Evolutionary conservation across 1,140 invertebrate genomes (phyloP).

Genomic region (Formica selysi): DNA sequence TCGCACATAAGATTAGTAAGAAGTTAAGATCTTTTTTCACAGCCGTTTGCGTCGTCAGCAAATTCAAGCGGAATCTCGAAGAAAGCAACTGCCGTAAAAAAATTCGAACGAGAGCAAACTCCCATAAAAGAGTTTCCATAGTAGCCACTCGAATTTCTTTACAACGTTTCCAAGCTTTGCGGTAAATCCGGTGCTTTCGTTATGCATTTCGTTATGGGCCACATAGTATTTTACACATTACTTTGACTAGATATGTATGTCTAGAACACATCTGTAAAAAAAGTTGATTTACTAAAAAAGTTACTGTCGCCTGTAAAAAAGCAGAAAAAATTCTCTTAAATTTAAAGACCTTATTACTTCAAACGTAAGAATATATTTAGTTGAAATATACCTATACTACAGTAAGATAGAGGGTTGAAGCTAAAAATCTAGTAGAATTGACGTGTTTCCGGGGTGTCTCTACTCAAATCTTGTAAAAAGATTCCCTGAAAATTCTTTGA

Average conservation of each 20-base stretch:
- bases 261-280: background rate
- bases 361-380: background rate
- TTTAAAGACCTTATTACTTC: background rate
- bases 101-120: constrained; percentile 44
- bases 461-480: too few relatives aligned
- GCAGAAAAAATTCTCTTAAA: background rate
- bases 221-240: constrained; percentile 25
- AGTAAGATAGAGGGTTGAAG: background rate
- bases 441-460: too few relatives aligned
- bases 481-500: too few relatives aligned
- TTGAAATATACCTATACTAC: background rate
- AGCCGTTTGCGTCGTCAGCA: constrained; percentile 26
- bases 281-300: background rate
- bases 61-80: constrained; percentile 48
- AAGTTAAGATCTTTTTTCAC: constrained; percentile 21
- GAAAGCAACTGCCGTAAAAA: constrained; percentile 57
- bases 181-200: constrained; percentile 46
- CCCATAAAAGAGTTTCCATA: constrained; percentile 43
- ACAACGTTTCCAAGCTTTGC: constrained; percentile 17
- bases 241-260: background rate
- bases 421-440: background rate
- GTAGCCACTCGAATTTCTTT: constrained; percentile 43
- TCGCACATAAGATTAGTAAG: background rate
- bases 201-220: background rate
- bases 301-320: background rate